Evolutionary conservation across 2,797 vertebrate genomes (phyloP), one percentile per base, ranked within the genome.

Genomic region (Chloroceryle amazona): DNA sequence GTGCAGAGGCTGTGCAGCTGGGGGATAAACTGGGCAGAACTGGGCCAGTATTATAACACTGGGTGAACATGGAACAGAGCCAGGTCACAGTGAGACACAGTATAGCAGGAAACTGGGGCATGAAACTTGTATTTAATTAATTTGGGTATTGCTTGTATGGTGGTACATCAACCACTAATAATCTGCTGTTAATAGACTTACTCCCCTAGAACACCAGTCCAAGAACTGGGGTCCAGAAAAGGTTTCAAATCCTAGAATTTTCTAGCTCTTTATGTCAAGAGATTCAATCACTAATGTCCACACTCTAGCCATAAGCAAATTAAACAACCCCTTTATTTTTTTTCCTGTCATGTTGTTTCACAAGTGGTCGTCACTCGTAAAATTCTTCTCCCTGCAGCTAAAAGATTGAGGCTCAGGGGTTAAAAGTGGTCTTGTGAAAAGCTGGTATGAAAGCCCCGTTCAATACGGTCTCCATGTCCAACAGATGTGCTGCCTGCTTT

Each of bases 71-170:
- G 93, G 81, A 90, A 16, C 83, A 79, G 73, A 84, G 89, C 91
- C 92, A 93, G 66, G 47, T 49, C 70, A 12, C 6, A 0, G 20
- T 31, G 72, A 31, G 71, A 80, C 29, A 51, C 49, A 65, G 35
- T 44, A 42, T 26, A 84, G 83, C 35, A 42, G 61, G 75, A 94
- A 90, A 95, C 65, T 95, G 91, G 93, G 87, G 82, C 91, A 13
- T 80, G 82, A 89, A 85, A 86, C 75, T 39, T 26, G 60, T 14
- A 12, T 89, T 87, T 86, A 81, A 93, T 96, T 93, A 60, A 55
- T 86, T 79, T 90, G 41, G 55, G 2, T 86, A 52, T 42, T 81
- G 74, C 57, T 52, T 92, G 28, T 86, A 22, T 82, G 39, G 63
- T 79, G 74, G 31, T 47, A 44, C 81, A 63, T 92, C 78, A 90